phyloP scores from a whole-genome alignment of 2,797 vertebrate genomes.

The Oryzias dopingdopingensis region DNA sequence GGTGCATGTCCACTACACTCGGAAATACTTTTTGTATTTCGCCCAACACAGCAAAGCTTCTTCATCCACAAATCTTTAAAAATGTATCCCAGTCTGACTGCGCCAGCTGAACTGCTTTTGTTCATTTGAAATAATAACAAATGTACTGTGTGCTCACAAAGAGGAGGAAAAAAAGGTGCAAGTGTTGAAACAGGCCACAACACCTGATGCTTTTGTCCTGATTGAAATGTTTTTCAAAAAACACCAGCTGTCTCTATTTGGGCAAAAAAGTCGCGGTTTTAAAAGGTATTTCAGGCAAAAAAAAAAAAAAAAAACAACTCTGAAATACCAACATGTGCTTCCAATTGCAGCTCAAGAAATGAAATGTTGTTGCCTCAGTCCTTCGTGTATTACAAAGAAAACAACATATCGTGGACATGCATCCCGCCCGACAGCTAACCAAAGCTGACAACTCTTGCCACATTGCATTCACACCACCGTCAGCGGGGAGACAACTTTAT shows the following conservation, averaged over 20 bases:
- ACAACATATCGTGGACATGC: conserved; percentile 35
- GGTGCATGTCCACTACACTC: too few species aligned
- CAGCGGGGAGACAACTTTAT: conserved; percentile 28
- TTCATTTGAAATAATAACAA: not conserved
- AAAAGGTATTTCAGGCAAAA: conserved; percentile 10
- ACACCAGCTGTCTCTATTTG: conserved; percentile 6
- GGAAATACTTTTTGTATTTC: too few species aligned
- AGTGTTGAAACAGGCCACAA: not conserved
- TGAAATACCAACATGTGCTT: conserved; percentile 10
- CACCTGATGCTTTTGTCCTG: not conserved
- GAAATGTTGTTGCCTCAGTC: conserved; percentile 29
- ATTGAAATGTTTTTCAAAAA: not conserved
- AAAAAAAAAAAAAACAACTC: not conserved
- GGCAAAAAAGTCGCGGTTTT: not conserved
- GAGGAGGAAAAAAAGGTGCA: not conserved
- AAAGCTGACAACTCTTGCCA: conserved; percentile 43
- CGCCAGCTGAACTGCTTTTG: not conserved
- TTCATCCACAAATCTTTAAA: not conserved
- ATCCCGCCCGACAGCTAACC: conserved; percentile 16
- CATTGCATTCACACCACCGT: conserved; percentile 32
- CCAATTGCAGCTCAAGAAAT: conserved; percentile 6
- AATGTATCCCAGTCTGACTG: too few species aligned
- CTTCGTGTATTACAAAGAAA: conserved; percentile 45
- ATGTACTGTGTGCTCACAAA: not conserved
- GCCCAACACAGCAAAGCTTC: too few species aligned